Conservation (phyloP, 2,113 vertebrate species). For the Trochalopteron elliotii region DNA sequence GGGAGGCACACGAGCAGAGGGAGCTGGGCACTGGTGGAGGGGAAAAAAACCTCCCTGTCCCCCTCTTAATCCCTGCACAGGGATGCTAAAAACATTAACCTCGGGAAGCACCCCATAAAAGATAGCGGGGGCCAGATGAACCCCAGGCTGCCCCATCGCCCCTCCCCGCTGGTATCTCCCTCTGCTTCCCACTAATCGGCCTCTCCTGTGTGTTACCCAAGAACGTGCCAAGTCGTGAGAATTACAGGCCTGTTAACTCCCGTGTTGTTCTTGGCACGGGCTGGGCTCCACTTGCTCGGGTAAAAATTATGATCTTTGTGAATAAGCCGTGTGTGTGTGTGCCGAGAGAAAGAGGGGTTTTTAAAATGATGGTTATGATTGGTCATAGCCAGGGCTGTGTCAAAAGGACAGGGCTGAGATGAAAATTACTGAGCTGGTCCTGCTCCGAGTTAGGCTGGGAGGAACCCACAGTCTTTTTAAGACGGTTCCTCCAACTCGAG, state of each 20-base stretch:
- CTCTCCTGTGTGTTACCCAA: slow-evolving; percentile 38
- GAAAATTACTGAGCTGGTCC: neutral
- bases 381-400: neutral
- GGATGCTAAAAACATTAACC: neutral
- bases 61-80: neutral
- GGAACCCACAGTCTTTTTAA: slow-evolving; percentile 18
- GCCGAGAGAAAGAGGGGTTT: neutral
- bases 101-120: neutral
- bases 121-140: neutral
- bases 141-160: neutral
- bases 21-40: rapidly evolving
- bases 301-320: slow-evolving; percentile 50
- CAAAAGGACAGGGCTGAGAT: slow-evolving; percentile 22
- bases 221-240: slow-evolving; percentile 63
- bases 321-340: slow-evolving; percentile 20
- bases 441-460: neutral
- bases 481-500: neutral
- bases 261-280: slow-evolving; percentile 40
- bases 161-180: neutral
- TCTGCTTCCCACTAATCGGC: slow-evolving; percentile 12
- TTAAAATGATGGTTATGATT: neutral
- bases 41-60: neutral
- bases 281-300: slow-evolving; percentile 36
- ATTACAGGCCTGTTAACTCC: slow-evolving; percentile 65
- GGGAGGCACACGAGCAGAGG: neutral